Base-by-base conservation (phyloP, 1,140 invertebrate genomes). In the Calliphora vicina region DNA sequence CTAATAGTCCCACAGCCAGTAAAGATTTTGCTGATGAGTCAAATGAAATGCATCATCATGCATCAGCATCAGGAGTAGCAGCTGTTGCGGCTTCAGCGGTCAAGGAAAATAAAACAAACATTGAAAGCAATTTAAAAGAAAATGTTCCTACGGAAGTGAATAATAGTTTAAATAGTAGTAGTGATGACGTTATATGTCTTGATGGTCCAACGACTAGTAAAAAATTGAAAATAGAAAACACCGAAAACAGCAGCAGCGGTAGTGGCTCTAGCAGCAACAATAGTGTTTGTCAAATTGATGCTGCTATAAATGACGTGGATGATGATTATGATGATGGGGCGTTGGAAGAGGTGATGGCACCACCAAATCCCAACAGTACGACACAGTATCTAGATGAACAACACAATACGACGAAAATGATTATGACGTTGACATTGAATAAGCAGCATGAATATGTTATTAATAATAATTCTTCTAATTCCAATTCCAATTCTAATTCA, bases 141-240 rank as follows among this genome's bases (percentile, higher is more conserved):
- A 78, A 78, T 78, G 74, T 78, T 78, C 74, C 74, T 78, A 78
- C 42, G 13, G 35, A 78, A 45, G 42, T 78, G 9, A 78, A 78
- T 42, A 12, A 43, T 50, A 35, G 35, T 35, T 13, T 50, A 6
- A 76, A 27, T 43, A 43, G 20, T 78, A 45, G 74, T 43, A 42
- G 35, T 15, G 73, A 76, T 29, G 73, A 76, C 10, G 73, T 20
- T 27, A 29, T 29, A 12, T 76, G 73, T 35, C 3, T 67, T 43
- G 27, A 35, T 43, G 74, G 74, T 43, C 74, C 74, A 20, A 78
- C 25, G n/a, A 45, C 35, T 50, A 83, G 71, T 42, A 83, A 83
- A 81, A 78, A 83, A 45, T 27, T 81, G n/a, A 83, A 83, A 83
- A 83, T 83, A 12, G 83, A 83, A 35, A 35, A 35, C 35, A 29